Evolutionary conservation across 2,113 vertebrate genomes (phyloP), one percentile per base, ranked within the genome.

Genomic region (Chaenogobius annularis): DNA sequence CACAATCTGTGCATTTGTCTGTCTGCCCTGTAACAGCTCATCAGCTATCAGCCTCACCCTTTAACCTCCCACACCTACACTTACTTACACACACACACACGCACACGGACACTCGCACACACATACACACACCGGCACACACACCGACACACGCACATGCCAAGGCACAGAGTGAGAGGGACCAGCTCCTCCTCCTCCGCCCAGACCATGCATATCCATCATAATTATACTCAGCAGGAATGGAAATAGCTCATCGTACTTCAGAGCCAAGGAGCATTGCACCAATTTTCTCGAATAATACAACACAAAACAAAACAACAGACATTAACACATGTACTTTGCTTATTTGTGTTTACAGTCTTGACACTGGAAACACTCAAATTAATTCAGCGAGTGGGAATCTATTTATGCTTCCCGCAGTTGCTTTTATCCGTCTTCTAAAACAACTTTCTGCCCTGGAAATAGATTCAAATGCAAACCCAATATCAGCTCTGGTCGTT

Each of bases 141-240:
- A 31, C 26, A 31, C 26, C 26, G 26, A 31, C 26, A 31, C 26
- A 31, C 26, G 26, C 26, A 31, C 74, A 70, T 62, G 67, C 44
- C 26, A 31, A 73, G 50, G 26, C 64, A 72, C 65, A 75, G 52
- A 75, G 19, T 65, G 11, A 70, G 59, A 37, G 17, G 15, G 35
- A 52, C 40, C 86, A 31, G 56, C 26, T 52, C 73, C 77, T 43
- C 87, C 85, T 80, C 81, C 81, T 59, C 75, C 63, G 83, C 76
- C 73, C 75, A 82, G 85, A 81, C 85, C 61, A 22, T 72, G 79
- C 88, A 83, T 83, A 90, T 91, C 88, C 84, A 87, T 89, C 86
- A 90, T 86, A 87, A 89, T 89, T 90, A 90, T 85, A 66, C 82
- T 81, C 83, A 81, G 87, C 82, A 87, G 76, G 74, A 85, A 79